Evolutionary conservation across 2,888 invertebrate genomes (phyloP).

Genomic region (Eristalinus aeneus): DNA sequence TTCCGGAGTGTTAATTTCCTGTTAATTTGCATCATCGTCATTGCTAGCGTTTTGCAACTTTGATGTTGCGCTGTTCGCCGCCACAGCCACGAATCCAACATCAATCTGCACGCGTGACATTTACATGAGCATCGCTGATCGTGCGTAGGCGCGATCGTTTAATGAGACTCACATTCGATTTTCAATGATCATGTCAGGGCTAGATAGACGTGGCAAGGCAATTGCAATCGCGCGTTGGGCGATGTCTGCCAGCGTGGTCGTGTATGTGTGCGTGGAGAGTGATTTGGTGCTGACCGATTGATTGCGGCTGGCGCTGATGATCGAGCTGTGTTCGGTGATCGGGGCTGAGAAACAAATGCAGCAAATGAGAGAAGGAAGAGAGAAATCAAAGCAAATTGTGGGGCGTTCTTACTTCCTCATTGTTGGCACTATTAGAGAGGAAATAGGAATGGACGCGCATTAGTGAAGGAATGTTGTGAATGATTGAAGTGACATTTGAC

Average conservation of each 20-base stretch:
- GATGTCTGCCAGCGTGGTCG: background rate
- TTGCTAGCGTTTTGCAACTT: slow-evolving; percentile 9
- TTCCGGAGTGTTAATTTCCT: slow-evolving; percentile 49
- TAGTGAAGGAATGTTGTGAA: slow-evolving; percentile 40
- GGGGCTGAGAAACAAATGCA: slow-evolving; percentile 7
- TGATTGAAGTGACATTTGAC: slow-evolving; percentile 37
- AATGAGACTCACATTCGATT: slow-evolving; percentile 31
- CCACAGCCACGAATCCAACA: slow-evolving; percentile 16
- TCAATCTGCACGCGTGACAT: slow-evolving; percentile 42
- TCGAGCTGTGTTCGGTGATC: slow-evolving; percentile 59
- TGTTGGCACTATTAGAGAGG: slow-evolving; percentile 61
- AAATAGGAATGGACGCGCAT: slow-evolving; percentile 29
- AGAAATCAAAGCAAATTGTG: slow-evolving; percentile 56
- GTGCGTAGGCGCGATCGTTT: slow-evolving; percentile 46
- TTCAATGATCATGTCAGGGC: background rate
- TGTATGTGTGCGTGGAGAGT: background rate
- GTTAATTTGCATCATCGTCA: slow-evolving; percentile 31
- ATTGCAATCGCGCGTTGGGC: background rate
- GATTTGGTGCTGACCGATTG: slow-evolving; percentile 30
- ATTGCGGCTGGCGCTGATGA: slow-evolving; percentile 58
- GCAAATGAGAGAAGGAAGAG: slow-evolving; percentile 23
- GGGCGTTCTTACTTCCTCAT: slow-evolving; percentile 64
- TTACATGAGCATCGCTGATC: slow-evolving; percentile 53
- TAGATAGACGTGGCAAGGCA: background rate
- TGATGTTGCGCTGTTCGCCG: slow-evolving; percentile 4